Evolutionary conservation across 92 coral and sea anemone species (phyloP).

Genomic region (Zoanthus sansibaricus): DNA sequence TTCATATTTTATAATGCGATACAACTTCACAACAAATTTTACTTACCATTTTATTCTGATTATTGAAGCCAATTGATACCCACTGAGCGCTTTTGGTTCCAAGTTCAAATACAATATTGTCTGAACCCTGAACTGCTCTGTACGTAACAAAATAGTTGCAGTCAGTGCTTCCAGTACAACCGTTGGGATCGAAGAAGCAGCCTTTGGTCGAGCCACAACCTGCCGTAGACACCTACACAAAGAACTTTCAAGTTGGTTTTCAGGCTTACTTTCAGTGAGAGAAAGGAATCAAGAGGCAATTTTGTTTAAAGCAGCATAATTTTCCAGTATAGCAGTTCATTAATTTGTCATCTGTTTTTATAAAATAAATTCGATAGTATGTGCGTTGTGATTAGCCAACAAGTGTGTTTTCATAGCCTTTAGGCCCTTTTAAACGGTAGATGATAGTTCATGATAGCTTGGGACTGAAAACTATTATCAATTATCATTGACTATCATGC

Average conservation of each 20-base stretch:
- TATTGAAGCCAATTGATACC: slow-evolving; percentile 78
- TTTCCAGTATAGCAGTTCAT: too few species aligned
- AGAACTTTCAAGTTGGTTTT: background rate
- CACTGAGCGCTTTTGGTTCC: slow-evolving; percentile 62
- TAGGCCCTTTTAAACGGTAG: too few species aligned
- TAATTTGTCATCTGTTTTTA: too few species aligned
- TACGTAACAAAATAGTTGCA: slow-evolving; percentile 79
- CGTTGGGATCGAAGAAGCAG: slow-evolving; percentile 68
- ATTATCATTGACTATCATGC: too few species aligned
- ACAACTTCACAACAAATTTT: background rate
- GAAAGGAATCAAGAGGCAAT: too few species aligned
- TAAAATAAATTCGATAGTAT: too few species aligned
- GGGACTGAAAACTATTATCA: too few species aligned
- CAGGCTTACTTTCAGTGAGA: too few species aligned
- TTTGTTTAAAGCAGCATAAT: too few species aligned
- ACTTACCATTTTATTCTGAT: slow-evolving; percentile 61
- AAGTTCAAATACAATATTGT: slow-evolving; percentile 63
- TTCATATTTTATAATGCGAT: background rate
- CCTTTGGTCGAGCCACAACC: slow-evolving; percentile 79
- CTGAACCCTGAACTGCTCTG: slow-evolving; percentile 37
- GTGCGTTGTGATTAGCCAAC: too few species aligned
- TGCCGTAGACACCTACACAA: slow-evolving; percentile 63
- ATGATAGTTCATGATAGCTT: too few species aligned
- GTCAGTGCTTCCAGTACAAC: slow-evolving; percentile 62
- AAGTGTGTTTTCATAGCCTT: too few species aligned